Evolutionary conservation across 2,797 vertebrate species (phyloP).

Genomic region (Helarctos malayanus): DNA sequence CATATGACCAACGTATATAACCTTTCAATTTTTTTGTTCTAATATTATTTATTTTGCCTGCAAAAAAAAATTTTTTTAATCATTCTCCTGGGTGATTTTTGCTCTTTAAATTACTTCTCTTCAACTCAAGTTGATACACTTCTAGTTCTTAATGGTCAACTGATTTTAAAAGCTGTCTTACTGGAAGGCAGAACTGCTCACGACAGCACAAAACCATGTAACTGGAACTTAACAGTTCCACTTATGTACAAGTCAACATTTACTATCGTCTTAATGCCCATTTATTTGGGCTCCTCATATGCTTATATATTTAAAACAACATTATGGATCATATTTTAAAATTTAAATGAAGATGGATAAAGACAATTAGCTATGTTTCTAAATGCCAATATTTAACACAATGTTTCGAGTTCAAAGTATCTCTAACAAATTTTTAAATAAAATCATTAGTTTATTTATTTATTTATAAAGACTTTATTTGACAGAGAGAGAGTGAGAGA

Average conservation of each 20-base stretch:
- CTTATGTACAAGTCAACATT: neutral
- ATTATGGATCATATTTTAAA: neutral
- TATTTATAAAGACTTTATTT: too few species aligned
- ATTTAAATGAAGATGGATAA: neutral
- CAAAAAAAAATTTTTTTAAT: constrained; percentile 9
- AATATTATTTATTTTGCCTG: neutral
- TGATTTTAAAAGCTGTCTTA: neutral
- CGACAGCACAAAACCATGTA: neutral
- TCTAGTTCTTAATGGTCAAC: neutral
- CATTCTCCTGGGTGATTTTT: neutral
- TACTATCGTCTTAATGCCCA: neutral
- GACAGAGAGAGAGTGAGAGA: too few species aligned
- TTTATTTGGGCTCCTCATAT: neutral
- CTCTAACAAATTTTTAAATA: constrained; percentile 2
- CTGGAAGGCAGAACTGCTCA: neutral
- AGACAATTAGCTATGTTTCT: neutral
- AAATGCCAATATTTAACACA: neutral
- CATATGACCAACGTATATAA: neutral
- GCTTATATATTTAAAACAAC: constrained; percentile 20
- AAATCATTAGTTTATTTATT: too few species aligned
- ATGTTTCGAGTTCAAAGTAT: constrained; percentile 42
- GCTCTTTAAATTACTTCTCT: constrained; percentile 33
- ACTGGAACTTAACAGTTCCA: neutral
- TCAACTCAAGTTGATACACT: neutral
- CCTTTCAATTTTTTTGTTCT: neutral